Conservation (phyloP, 2,888 invertebrate genomes). For the Ischnus inquisitorius region DNA sequence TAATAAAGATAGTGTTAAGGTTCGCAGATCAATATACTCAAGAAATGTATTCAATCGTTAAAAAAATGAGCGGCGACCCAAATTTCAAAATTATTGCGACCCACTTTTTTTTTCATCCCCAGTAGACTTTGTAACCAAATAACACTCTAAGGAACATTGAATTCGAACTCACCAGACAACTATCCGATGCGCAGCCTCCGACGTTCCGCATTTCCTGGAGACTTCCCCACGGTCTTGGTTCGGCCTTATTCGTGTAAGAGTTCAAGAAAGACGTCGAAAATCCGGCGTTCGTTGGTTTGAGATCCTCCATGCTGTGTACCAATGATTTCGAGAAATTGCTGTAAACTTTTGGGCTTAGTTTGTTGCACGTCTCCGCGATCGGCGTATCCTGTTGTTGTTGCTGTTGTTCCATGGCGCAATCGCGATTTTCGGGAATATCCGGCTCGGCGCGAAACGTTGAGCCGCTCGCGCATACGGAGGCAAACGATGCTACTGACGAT, state of each 20-base stretch:
- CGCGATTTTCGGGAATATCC: slow-evolving; percentile 63
- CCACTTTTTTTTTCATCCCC: not conserved
- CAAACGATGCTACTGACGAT: slow-evolving; percentile 78
- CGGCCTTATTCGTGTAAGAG: slow-evolving; percentile 74
- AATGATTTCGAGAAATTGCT: slow-evolving; percentile 79
- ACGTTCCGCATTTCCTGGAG: slow-evolving; percentile 88
- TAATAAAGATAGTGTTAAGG: not conserved
- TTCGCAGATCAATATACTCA: too few species aligned
- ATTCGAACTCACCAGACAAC: slow-evolving; percentile 77
- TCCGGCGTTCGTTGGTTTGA: slow-evolving; percentile 80
- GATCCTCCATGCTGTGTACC: slow-evolving; percentile 84
- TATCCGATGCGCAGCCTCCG: slow-evolving; percentile 76
- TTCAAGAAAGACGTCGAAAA: slow-evolving; percentile 75
- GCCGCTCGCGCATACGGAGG: slow-evolving; percentile 74
- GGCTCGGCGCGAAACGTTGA: slow-evolving; percentile 60
- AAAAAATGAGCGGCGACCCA: too few species aligned
- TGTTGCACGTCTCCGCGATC: slow-evolving; percentile 80
- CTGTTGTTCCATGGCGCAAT: slow-evolving; percentile 30
- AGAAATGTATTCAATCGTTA: too few species aligned
- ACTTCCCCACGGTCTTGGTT: slow-evolving; percentile 87
- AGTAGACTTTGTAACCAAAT: not conserved
- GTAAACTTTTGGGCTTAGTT: slow-evolving; percentile 90
- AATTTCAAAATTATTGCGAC: not conserved
- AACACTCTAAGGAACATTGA: not conserved
- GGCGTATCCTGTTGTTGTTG: slow-evolving; percentile 26